Evolutionary conservation across 2,797 vertebrate genomes (phyloP).

Genomic region (Pipistrellus kuhlii): DNA sequence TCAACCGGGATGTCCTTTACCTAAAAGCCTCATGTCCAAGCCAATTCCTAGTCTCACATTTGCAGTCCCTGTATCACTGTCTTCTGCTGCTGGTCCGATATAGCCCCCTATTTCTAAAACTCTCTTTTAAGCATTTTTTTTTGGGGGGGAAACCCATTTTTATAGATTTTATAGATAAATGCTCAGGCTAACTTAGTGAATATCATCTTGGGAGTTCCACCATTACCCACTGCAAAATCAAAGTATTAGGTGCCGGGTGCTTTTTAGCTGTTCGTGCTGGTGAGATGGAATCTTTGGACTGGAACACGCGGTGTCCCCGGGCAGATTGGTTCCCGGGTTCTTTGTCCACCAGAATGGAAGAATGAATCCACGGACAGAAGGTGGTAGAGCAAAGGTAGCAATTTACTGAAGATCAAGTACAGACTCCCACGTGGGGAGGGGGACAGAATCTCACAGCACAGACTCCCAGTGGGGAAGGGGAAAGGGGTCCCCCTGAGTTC

Average conservation of each 20-base stretch:
- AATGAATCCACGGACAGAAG: too few species aligned
- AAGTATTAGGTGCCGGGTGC: slow-evolving; percentile 71
- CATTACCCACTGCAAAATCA: slow-evolving; percentile 77
- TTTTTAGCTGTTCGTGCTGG: slow-evolving; percentile 26
- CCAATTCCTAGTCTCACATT: not conserved
- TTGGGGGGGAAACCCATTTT: slow-evolving; percentile 48
- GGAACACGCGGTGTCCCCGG: too few species aligned
- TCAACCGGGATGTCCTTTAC: not conserved
- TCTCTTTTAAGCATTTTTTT: slow-evolving; percentile 51
- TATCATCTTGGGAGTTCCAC: slow-evolving; percentile 67
- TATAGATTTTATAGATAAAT: slow-evolving; percentile 76
- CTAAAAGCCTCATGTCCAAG: not conserved
- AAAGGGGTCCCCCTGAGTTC: too few species aligned
- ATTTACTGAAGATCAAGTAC: too few species aligned
- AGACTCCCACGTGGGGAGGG: too few species aligned
- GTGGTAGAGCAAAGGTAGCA: too few species aligned
- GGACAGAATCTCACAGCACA: too few species aligned
- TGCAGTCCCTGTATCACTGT: not conserved
- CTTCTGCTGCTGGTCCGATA: not conserved
- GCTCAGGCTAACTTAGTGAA: slow-evolving; percentile 77
- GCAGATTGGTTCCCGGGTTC: too few species aligned
- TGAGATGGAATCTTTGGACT: too few species aligned
- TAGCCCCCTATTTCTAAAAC: slow-evolving; percentile 34
- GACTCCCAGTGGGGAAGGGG: too few species aligned
- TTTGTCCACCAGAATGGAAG: too few species aligned